These are phyloP conservation scores for Eilema caniola DNA, from an alignment of 2,888 invertebrate species.

Conservation along the genomic window DNA sequence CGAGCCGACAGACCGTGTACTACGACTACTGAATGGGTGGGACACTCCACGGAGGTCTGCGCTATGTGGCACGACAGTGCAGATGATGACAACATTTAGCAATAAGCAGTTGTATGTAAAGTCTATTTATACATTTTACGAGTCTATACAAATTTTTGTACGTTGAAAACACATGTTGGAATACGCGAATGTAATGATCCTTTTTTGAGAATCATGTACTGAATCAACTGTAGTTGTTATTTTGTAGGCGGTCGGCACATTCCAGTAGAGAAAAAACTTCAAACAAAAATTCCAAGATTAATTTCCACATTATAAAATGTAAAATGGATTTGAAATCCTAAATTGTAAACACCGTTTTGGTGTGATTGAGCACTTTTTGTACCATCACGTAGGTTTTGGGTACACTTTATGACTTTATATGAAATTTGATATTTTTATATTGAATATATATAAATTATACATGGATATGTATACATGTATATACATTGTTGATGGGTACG, in stretches of 20 bases:
- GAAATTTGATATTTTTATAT: slow-evolving; percentile 87
- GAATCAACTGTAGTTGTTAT: slow-evolving; percentile 83
- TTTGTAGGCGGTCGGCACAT: slow-evolving; percentile 86
- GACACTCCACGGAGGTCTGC: slow-evolving; percentile 54
- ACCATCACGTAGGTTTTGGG: slow-evolving; percentile 87
- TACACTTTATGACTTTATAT: slow-evolving; percentile 88
- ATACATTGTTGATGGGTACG: slow-evolving; percentile 87
- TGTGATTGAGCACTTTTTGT: slow-evolving; percentile 81
- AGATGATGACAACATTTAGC: slow-evolving; percentile 78
- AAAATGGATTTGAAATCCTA: slow-evolving; percentile 82
- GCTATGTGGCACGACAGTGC: slow-evolving; percentile 56
- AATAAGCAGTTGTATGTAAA: slow-evolving; percentile 86
- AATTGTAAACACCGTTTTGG: slow-evolving; percentile 80
- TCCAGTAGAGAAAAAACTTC: slow-evolving; percentile 80
- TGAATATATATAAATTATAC: slow-evolving; percentile 87
- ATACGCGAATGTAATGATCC: slow-evolving; percentile 82
- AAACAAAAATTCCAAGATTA: slow-evolving; percentile 83
- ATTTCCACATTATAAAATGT: slow-evolving; percentile 83
- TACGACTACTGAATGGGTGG: slow-evolving; percentile 48
- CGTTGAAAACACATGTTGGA: slow-evolving; percentile 80
- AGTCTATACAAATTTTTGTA: slow-evolving; percentile 87
- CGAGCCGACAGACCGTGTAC: slow-evolving; percentile 36
- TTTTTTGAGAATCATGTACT: slow-evolving; percentile 87
- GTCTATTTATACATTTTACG: slow-evolving; percentile 87
- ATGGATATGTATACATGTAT: slow-evolving; percentile 87